Evolutionary conservation across 2,888 invertebrate genomes (phyloP).

Genomic region (Sipha maydis): DNA sequence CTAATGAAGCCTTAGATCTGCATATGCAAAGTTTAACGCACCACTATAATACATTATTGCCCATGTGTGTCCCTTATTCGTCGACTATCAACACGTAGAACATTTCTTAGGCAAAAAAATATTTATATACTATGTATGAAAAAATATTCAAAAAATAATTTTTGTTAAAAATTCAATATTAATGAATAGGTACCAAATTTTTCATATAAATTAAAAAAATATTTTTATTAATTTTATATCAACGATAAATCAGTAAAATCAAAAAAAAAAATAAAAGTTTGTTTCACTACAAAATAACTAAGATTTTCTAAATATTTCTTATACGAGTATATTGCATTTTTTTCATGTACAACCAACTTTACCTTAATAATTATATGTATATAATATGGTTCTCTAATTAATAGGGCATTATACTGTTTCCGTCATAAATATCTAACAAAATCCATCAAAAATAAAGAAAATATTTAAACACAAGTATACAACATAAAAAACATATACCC

Average conservation of each 20-base stretch:
- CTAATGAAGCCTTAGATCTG: conserved; percentile 48
- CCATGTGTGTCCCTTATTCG: conserved; percentile 1
- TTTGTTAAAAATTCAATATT: too few species aligned
- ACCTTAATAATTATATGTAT: not conserved
- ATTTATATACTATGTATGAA: too few species aligned
- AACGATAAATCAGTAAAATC: too few species aligned
- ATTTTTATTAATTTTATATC: too few species aligned
- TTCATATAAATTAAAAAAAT: too few species aligned
- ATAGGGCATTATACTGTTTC: not conserved
- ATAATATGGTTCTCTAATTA: not conserved
- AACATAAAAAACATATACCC: not conserved
- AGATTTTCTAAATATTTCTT: too few species aligned
- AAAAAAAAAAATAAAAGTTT: too few species aligned
- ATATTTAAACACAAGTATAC: not conserved
- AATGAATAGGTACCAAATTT: too few species aligned
- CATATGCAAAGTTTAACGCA: conserved; percentile 29
- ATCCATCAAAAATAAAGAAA: not conserved
- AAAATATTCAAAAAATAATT: too few species aligned
- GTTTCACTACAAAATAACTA: too few species aligned
- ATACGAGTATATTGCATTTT: too few species aligned
- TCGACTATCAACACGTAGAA: conserved; percentile 5
- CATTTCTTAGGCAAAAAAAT: not conserved
- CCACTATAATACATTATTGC: not conserved
- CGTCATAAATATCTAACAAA: not conserved
- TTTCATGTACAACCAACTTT: not conserved